These are phyloP conservation scores for Saccopteryx leptura DNA, from an alignment of 2,113 vertebrate species.

Conservation along the genomic window DNA sequence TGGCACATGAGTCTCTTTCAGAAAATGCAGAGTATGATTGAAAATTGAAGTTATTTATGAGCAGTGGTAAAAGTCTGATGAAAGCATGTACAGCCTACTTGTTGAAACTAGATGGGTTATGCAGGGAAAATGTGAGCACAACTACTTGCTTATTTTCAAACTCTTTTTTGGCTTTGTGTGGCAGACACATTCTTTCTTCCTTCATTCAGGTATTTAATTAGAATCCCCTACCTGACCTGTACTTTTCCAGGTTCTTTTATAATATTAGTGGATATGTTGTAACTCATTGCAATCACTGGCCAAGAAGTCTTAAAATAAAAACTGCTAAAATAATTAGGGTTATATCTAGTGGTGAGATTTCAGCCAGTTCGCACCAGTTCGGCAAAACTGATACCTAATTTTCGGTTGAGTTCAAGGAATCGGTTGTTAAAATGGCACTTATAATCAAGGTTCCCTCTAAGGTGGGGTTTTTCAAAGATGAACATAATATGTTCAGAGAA, in stretches of 20 bases:
- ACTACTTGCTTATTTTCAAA: background rate
- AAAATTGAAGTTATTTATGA: background rate
- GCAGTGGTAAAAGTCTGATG: background rate
- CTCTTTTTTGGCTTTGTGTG: background rate
- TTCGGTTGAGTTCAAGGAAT: too few relatives aligned
- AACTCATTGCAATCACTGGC: conserved; percentile 17
- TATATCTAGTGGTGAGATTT: background rate
- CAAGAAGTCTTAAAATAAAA: conserved; percentile 47
- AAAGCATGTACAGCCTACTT: conserved; percentile 8
- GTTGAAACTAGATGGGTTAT: conserved; percentile 26
- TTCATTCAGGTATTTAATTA: background rate
- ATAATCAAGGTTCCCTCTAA: too few relatives aligned
- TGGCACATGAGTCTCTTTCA: background rate
- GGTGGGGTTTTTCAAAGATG: too few relatives aligned
- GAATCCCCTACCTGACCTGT: background rate
- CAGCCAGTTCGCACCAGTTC: too few relatives aligned
- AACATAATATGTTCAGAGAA: too few relatives aligned
- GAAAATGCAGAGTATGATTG: background rate
- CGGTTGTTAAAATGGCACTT: too few relatives aligned
- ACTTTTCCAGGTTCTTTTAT: conserved; percentile 10
- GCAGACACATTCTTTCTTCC: background rate
- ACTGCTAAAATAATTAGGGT: conserved; percentile 32
- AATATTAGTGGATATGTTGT: background rate
- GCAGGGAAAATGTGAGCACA: background rate
- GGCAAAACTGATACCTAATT: too few relatives aligned